Conservation (phyloP, 2,113 vertebrate species). For the Synchiropus splendidus region DNA sequence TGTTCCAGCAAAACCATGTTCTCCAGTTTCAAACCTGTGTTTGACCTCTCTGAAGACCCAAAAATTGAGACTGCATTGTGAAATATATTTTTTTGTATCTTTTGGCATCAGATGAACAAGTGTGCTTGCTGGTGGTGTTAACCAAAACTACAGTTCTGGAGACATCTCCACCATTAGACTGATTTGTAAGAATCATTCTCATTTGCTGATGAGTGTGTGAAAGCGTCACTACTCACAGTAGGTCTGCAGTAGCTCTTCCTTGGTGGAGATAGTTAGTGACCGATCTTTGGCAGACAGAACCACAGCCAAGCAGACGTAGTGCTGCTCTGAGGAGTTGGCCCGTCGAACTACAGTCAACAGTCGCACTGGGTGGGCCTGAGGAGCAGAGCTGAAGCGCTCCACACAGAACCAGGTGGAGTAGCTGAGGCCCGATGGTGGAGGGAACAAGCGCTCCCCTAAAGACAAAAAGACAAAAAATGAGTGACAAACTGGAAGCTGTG, state of each 20-base stretch:
- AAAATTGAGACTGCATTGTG: no score
- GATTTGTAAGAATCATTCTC: no score
- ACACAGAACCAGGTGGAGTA: constrained; percentile 97
- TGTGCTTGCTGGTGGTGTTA: no score
- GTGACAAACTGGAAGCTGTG: background rate
- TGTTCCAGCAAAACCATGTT: no score
- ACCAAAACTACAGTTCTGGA: no score
- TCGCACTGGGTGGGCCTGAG: constrained; percentile 81
- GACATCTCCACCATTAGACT: no score
- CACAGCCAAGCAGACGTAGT: constrained; percentile 86
- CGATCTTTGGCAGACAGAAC: constrained; percentile 88
- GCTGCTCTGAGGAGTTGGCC: constrained; percentile 91
- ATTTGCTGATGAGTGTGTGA: no score
- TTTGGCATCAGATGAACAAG: no score
- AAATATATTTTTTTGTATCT: no score
- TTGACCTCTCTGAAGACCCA: no score
- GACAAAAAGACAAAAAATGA: background rate
- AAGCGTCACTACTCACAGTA: constrained; percentile 77
- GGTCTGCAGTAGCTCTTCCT: constrained; percentile 91
- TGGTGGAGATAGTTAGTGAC: constrained; percentile 89
- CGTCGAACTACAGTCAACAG: constrained; percentile 85
- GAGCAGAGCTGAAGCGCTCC: constrained; percentile 79
- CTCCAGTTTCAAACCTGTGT: no score
- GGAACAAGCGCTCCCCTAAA: constrained; percentile 88
- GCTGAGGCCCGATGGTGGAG: constrained; percentile 89